phyloP scores from a whole-genome alignment of 1,140 invertebrate genomes.

The Lepidurus apus region DNA sequence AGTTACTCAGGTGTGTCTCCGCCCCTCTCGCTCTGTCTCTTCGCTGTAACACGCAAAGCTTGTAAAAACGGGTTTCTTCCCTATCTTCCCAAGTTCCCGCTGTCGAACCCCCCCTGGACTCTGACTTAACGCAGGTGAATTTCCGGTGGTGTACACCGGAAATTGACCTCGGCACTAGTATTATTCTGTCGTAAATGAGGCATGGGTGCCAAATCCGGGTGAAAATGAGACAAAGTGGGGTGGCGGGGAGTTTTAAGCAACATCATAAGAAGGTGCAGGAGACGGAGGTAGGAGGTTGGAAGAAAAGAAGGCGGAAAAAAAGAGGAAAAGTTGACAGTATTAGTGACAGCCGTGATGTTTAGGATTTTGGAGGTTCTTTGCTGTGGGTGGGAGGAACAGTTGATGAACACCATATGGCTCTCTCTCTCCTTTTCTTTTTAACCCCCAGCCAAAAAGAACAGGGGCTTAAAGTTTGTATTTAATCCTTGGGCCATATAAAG shows the following conservation, averaged over 20 bases:
- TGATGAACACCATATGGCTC: slow-evolving; percentile 15
- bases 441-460: not conserved
- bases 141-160: slow-evolving; percentile 12
- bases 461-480: slow-evolving; percentile 1
- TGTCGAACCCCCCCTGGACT: not conserved
- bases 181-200: not conserved
- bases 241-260: too few relatives aligned
- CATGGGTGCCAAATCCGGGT: not conserved
- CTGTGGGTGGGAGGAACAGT: not conserved
- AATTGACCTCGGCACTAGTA: slow-evolving; percentile 14
- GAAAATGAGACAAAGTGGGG: not conserved
- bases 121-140: slow-evolving; percentile 15
- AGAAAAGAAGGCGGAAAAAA: not conserved
- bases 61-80: not conserved
- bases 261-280: not conserved
- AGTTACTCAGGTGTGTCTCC: slow-evolving; percentile 21
- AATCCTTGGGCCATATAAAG: not conserved
- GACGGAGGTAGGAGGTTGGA: not conserved
- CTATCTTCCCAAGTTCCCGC: not conserved
- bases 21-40: not conserved
- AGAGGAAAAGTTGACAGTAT: not conserved
- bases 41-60: not conserved
- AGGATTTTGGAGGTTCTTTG: not conserved
- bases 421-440: not conserved
- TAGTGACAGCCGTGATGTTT: slow-evolving; percentile 14